Evolutionary conservation across 1,140 invertebrate genomes (phyloP).

Genomic region (Drosophila sulfurigaster): DNA sequence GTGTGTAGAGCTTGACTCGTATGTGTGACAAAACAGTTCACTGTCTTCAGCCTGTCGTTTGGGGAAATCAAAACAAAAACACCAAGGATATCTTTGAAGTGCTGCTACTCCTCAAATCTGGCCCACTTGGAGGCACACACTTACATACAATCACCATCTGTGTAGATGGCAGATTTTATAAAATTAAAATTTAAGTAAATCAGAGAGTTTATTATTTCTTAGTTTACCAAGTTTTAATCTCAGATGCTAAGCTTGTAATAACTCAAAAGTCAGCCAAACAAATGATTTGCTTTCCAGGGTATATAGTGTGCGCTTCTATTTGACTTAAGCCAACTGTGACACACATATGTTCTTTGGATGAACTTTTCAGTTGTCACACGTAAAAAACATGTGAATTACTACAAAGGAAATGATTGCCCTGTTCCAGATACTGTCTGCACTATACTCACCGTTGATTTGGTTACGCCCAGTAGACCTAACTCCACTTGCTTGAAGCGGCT

Average conservation of each 20-base stretch:
- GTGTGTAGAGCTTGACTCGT: conserved; percentile 40
- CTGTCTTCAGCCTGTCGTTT: conserved; percentile 50
- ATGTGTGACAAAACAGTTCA: conserved; percentile 73
- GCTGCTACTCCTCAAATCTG: conserved; percentile 40
- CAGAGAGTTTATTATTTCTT: conserved; percentile 5
- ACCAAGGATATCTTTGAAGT: conserved; percentile 58
- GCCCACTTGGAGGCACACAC: conserved; percentile 32
- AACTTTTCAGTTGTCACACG: conserved; percentile 5
- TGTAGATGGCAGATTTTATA: conserved; percentile 5
- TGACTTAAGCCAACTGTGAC: background rate
- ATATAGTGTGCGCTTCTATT: background rate
- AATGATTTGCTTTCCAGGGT: background rate
- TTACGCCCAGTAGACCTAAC: conserved; percentile 50
- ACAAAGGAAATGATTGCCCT: conserved; percentile 40
- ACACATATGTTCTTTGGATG: conserved; percentile 8
- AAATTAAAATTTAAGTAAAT: conserved; percentile 6
- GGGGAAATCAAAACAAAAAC: conserved; percentile 70
- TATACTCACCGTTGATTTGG: conserved; percentile 46
- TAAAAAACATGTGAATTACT: conserved; percentile 43
- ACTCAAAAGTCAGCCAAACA: background rate
- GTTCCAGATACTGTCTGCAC: conserved; percentile 23
- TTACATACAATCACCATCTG: no score
- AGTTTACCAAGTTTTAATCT: background rate
- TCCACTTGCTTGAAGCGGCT: conserved; percentile 44
- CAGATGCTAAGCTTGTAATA: background rate